phyloP scores from a whole-genome alignment of 2,888 invertebrate genomes.

The Drosophila stalkeri region DNA sequence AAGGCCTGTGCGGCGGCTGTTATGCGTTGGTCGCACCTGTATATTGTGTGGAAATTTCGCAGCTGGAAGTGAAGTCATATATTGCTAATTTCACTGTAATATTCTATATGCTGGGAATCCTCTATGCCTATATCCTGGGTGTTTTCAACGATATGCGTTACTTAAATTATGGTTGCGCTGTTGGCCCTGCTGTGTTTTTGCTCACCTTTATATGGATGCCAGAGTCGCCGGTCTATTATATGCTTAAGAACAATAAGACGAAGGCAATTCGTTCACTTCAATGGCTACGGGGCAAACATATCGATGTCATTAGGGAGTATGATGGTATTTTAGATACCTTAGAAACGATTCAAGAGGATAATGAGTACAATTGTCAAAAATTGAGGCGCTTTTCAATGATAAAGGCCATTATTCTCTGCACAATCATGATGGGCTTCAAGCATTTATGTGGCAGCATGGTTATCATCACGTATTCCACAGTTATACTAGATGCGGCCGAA shows the following conservation, averaged over 20 bases:
- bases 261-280: constrained; percentile 89
- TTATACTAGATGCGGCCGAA: constrained; percentile 87
- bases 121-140: constrained; percentile 89
- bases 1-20: constrained; percentile 86
- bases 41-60: constrained; percentile 92
- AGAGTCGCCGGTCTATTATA: constrained; percentile 89
- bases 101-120: constrained; percentile 91
- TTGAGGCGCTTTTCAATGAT: neutral
- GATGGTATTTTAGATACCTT: constrained; percentile 62
- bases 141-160: constrained; percentile 31
- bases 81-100: constrained; percentile 93
- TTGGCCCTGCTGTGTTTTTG: constrained; percentile 87
- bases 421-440: constrained; percentile 91
- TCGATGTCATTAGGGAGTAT: constrained; percentile 87
- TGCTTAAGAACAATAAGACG: constrained; percentile 86
- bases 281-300: constrained; percentile 89
- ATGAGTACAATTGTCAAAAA: neutral
- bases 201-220: constrained; percentile 91
- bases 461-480: constrained; percentile 90
- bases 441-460: constrained; percentile 93
- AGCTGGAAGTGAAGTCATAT: constrained; percentile 91
- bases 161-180: constrained; percentile 51
- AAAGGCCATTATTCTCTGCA: neutral
- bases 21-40: constrained; percentile 92
- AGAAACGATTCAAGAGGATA: neutral